phyloP scores from a whole-genome alignment of 2,888 invertebrate genomes.

The Artemia sp. region DNA sequence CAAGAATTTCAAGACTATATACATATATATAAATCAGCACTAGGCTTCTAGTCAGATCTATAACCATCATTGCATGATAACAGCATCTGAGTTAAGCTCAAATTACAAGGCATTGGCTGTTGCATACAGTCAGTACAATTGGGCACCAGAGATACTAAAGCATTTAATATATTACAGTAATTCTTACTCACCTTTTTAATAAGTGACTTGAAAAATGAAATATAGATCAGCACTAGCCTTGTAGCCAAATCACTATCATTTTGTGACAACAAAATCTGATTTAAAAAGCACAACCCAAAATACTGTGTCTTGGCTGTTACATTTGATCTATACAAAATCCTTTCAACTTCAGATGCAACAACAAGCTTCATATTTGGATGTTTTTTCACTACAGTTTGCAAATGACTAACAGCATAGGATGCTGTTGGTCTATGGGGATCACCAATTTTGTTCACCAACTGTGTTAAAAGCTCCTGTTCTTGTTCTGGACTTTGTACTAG shows the following conservation, averaged over 20 bases:
- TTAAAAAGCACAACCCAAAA: conserved; percentile 78
- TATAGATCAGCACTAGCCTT: conserved; percentile 73
- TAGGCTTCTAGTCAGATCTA: no score
- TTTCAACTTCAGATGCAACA: conserved; percentile 71
- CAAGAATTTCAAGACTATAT: no score
- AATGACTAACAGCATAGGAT: conserved; percentile 65
- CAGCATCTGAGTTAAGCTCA: no score
- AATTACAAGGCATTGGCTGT: no score
- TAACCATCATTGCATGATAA: no score
- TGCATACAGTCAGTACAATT: no score
- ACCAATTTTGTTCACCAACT: conserved; percentile 84
- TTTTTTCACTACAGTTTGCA: conserved; percentile 58
- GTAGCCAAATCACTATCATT: conserved; percentile 58
- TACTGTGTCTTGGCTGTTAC: conserved; percentile 71
- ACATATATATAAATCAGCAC: no score
- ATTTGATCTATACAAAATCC: conserved; percentile 66
- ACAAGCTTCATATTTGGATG: conserved; percentile 85
- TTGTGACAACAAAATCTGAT: conserved; percentile 58
- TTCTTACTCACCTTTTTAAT: conserved; percentile 48
- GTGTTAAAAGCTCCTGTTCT: conserved; percentile 53
- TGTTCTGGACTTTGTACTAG: conserved; percentile 62
- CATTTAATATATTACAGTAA: no score
- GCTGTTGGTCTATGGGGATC: conserved; percentile 78
- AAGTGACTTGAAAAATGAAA: conserved; percentile 83
- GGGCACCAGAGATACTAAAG: no score